A percentile compares a stretch with the other conserved stretches of the same genome.
Conservation (phyloP, 2,797 vertebrate species). For the Sebastes hubbsi region DNA sequence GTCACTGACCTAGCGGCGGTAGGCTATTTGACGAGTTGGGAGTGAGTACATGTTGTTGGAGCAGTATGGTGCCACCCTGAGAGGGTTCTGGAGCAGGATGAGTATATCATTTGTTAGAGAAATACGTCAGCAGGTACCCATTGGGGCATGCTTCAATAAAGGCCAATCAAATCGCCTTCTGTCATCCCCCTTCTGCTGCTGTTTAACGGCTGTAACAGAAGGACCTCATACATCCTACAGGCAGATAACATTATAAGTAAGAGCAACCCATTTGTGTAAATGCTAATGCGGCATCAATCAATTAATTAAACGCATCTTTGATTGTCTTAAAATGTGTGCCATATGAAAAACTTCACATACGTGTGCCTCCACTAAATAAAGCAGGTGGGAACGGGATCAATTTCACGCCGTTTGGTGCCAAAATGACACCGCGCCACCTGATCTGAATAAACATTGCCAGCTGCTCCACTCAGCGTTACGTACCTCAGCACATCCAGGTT, state of each 20-base stretch:
- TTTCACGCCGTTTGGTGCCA: constrained; percentile 39
- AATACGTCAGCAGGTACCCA: not conserved
- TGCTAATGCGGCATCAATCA: not conserved
- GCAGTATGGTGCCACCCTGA: not conserved
- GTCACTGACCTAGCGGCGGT: too few species aligned
- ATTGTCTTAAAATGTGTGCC: not conserved
- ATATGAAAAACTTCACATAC: not conserved
- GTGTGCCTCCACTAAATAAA: constrained; percentile 16
- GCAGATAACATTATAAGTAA: not conserved
- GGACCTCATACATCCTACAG: not conserved
- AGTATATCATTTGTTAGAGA: constrained; percentile 1
- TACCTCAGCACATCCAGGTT: constrained; percentile 16
- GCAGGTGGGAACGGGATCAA: constrained; percentile 36
- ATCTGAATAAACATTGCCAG: constrained; percentile 66
- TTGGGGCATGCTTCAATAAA: not conserved
- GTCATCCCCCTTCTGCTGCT: not conserved
- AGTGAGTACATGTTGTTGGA: not conserved
- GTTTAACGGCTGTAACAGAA: not conserved
- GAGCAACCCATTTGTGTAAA: not conserved
- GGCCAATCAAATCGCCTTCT: constrained; percentile 5
- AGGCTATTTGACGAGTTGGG: too few species aligned
- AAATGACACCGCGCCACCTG: constrained; percentile 40
- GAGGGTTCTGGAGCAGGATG: not conserved
- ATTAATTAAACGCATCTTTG: not conserved
- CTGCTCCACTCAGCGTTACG: constrained; percentile 41